Evolutionary conservation across 1,140 invertebrate species (phyloP).

Genomic region (Asobara japonica): DNA sequence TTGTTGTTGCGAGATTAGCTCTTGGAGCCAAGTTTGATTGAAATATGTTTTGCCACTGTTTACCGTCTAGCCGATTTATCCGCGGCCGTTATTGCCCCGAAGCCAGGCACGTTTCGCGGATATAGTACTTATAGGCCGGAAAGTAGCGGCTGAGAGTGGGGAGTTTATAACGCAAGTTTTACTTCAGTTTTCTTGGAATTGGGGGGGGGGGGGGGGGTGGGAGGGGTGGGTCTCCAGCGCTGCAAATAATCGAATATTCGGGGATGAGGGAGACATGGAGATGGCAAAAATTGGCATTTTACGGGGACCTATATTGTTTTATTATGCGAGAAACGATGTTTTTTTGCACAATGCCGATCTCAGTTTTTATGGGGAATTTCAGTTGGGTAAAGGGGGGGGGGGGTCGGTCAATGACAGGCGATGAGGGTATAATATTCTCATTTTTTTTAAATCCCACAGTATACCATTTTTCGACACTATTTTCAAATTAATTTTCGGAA

Average conservation of each 20-base stretch:
- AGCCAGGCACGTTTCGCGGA: conserved; percentile 34
- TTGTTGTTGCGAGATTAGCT: conserved; percentile 49
- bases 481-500: no score
- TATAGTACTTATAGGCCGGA: conserved; percentile 34
- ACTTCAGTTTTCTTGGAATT: neutral
- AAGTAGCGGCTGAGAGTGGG: neutral
- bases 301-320: conserved; percentile 41
- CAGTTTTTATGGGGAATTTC: neutral
- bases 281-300: neutral
- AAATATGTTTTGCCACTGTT: conserved; percentile 57
- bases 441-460: no score
- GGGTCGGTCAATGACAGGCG: no score
- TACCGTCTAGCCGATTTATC: conserved; percentile 49
- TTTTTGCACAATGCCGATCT: no score
- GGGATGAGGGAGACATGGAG: neutral
- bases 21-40: conserved; percentile 54
- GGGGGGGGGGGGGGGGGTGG: neutral
- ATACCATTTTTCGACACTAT: no score
- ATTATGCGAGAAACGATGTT: conserved; percentile 34
- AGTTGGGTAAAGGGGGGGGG: no score
- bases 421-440: no score
- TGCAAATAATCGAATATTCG: conserved; percentile 2
- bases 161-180: conserved; percentile 2
- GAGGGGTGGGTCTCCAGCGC: no score
- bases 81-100: conserved; percentile 41